These are phyloP conservation scores for Belonocnema kinseyi DNA, from an alignment of 1,140 invertebrate genomes.

Conservation along the genomic window DNA sequence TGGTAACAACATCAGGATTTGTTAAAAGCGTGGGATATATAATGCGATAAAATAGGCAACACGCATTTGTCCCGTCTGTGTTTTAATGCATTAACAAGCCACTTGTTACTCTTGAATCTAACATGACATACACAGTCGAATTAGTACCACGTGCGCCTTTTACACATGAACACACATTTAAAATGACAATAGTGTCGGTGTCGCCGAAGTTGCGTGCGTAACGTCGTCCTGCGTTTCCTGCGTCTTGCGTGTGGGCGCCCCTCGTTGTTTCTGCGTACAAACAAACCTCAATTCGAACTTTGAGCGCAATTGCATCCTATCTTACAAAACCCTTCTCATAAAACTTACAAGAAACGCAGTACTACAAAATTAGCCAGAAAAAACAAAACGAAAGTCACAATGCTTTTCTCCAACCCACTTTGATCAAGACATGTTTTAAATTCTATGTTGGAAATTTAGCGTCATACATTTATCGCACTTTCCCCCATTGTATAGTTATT, in stretches of 20 bases:
- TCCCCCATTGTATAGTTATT: too few species aligned
- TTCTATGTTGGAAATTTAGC: too few species aligned
- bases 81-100: conserved; percentile 63
- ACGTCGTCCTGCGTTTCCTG: conserved; percentile 41
- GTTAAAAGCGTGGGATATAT: conserved; percentile 57
- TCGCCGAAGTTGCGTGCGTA: conserved; percentile 49
- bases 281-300: conserved; percentile 54
- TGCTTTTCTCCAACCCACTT: too few species aligned
- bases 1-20: conserved; percentile 34
- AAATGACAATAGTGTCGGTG: conserved; percentile 47
- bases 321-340: not conserved
- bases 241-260: conserved; percentile 60
- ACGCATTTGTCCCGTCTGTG: conserved; percentile 44
- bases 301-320: conserved; percentile 13
- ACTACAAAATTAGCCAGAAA: not conserved
- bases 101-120: conserved; percentile 59
- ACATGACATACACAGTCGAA: conserved; percentile 42
- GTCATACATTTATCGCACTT: too few species aligned
- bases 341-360: conserved; percentile 3
- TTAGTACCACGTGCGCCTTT: conserved; percentile 50
- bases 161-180: conserved; percentile 40
- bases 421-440: too few species aligned
- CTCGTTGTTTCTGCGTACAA: conserved; percentile 62
- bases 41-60: conserved; percentile 27
- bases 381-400: not conserved